phyloP scores from a whole-genome alignment of 2,113 vertebrate genomes.

The Eurypyga helias region DNA sequence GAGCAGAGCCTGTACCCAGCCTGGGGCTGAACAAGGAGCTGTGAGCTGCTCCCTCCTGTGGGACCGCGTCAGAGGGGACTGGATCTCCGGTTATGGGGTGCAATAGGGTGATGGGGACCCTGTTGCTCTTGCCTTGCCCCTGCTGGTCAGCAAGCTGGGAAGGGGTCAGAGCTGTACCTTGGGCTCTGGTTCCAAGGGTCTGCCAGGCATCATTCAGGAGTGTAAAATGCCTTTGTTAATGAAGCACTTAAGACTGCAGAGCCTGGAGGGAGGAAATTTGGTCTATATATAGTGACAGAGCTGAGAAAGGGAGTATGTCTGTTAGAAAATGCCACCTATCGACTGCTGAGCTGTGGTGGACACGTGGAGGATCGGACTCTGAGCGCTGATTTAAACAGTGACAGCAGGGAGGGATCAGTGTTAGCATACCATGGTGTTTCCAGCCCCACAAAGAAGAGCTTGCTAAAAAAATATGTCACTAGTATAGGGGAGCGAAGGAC shows the following conservation, averaged over 20 bases:
- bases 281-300: neutral
- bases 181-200: neutral
- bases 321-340: neutral
- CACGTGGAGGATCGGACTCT: neutral
- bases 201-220: neutral
- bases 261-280: neutral
- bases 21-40: neutral
- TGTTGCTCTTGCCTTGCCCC: rapidly evolving
- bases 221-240: neutral
- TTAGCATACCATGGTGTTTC: rapidly evolving
- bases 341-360: neutral
- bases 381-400: neutral
- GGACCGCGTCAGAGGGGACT: no score
- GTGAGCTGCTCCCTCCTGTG: neutral
- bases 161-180: neutral
- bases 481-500: neutral
- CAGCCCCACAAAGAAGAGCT: neutral
- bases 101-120: neutral
- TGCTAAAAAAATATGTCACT: neutral
- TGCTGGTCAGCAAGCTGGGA: neutral
- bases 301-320: neutral
- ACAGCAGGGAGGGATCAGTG: neutral
- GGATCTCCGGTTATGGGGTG: neutral
- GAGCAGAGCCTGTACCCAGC: neutral
- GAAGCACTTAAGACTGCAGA: neutral